phyloP scores from a whole-genome alignment of 2,113 vertebrate species.

The Callithrix jacchus region DNA sequence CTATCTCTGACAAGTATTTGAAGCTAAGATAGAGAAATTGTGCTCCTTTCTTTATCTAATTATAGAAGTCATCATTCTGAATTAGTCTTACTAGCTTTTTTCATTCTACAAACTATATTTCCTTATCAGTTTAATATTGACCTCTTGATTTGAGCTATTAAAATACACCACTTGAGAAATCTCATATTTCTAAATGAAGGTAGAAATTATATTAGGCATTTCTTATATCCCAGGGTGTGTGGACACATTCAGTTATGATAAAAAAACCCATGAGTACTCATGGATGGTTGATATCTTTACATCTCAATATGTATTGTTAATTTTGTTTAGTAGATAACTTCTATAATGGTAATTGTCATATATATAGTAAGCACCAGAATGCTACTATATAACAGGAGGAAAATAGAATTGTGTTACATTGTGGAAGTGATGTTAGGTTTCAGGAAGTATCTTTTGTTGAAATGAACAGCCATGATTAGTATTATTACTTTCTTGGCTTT shows the following conservation, averaged over 20 bases:
- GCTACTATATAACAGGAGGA: neutral
- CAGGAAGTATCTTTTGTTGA: neutral
- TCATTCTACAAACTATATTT: neutral
- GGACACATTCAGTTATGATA: neutral
- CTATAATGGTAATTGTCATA: neutral
- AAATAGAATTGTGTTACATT: neutral
- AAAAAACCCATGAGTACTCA: neutral
- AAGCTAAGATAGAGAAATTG: neutral
- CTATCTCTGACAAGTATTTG: neutral
- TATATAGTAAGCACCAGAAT: neutral
- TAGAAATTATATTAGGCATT: neutral
- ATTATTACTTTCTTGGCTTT: neutral
- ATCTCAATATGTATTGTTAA: neutral
- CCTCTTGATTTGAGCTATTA: constrained; percentile 31
- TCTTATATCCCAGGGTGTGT: neutral
- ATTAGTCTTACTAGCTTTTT: constrained; percentile 29
- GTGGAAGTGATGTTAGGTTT: neutral
- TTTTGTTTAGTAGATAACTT: neutral
- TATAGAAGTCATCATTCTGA: constrained; percentile 40
- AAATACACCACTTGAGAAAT: neutral
- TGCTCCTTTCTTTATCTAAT: constrained; percentile 14
- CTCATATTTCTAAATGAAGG: constrained; percentile 41
- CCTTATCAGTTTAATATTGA: neutral
- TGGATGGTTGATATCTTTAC: neutral
- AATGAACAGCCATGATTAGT: neutral